Evolutionary conservation across 2,888 invertebrate species (phyloP).

Genomic region (Drosophila affinis): DNA sequence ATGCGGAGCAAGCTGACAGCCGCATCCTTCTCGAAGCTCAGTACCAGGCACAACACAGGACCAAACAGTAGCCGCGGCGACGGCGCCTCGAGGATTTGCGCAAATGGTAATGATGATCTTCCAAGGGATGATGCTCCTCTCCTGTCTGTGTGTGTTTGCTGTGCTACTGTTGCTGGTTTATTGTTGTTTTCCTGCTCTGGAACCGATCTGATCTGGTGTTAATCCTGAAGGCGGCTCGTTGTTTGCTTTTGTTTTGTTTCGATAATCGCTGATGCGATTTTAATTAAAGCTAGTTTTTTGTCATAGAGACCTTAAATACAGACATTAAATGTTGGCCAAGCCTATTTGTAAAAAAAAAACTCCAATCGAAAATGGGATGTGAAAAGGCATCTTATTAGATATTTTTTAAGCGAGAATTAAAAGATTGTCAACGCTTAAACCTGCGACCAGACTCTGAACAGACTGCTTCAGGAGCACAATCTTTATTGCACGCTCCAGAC

Average conservation of each 20-base stretch:
- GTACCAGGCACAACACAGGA: neutral
- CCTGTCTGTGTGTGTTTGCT: constrained; percentile 4
- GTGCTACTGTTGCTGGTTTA: constrained; percentile 27
- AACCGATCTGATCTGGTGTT: constrained; percentile 54
- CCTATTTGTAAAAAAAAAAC: too few species aligned
- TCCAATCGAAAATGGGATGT: neutral
- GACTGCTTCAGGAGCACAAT: accelerated
- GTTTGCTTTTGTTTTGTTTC: constrained; percentile 62
- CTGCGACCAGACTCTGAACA: too few species aligned
- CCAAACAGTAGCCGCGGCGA: constrained; percentile 38
- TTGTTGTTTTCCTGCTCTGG: constrained; percentile 11
- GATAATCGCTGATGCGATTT: constrained; percentile 58
- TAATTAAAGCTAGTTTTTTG: constrained; percentile 41
- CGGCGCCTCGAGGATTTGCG: constrained; percentile 73
- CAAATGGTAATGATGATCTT: constrained; percentile 76
- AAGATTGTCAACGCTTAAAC: too few species aligned
- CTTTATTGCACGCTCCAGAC: accelerated
- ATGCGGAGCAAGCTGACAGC: constrained; percentile 20
- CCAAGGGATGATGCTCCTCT: constrained; percentile 16
- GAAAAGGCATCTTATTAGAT: too few species aligned
- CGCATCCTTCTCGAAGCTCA: constrained; percentile 17
- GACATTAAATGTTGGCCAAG: neutral
- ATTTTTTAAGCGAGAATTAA: too few species aligned
- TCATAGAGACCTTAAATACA: neutral
- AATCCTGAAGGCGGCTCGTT: constrained; percentile 71